phyloP scores from a whole-genome alignment of 2,113 vertebrate species.

The Eidolon helvum region DNA sequence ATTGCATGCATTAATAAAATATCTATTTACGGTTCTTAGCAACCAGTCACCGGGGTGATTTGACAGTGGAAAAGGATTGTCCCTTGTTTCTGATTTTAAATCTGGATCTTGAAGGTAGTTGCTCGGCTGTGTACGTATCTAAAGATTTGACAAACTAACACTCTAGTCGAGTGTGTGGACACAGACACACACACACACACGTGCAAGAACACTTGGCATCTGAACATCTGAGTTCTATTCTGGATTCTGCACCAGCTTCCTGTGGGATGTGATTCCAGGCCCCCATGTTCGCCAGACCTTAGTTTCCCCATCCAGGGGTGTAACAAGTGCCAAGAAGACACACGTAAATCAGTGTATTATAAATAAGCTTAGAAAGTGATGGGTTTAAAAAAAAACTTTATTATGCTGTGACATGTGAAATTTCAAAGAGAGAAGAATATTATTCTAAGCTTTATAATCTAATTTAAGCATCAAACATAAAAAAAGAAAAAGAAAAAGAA shows the following conservation, averaged over 20 bases:
- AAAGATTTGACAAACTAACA: neutral
- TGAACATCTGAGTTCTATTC: neutral
- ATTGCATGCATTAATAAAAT: neutral
- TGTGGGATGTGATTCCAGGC: neutral
- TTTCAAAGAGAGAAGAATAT: neutral
- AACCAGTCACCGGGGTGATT: neutral
- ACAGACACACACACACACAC: too few species aligned
- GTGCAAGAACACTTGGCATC: too few species aligned
- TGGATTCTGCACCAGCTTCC: neutral
- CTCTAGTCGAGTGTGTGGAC: neutral
- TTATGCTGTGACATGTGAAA: too few species aligned
- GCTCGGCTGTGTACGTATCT: rapidly evolving
- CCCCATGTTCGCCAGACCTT: neutral
- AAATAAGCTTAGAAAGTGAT: neutral
- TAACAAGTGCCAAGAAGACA: neutral
- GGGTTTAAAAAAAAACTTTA: neutral
- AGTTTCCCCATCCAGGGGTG: neutral
- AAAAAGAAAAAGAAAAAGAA: too few species aligned
- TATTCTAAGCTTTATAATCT: neutral
- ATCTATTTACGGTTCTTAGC: neutral
- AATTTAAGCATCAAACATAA: neutral
- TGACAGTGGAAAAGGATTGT: neutral
- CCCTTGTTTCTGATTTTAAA: neutral
- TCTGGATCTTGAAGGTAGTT: neutral
- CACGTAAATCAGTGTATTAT: rapidly evolving